These are phyloP conservation scores for Parapsyche elsis DNA, from an alignment of 1,140 invertebrate genomes.

Conservation along the genomic window DNA sequence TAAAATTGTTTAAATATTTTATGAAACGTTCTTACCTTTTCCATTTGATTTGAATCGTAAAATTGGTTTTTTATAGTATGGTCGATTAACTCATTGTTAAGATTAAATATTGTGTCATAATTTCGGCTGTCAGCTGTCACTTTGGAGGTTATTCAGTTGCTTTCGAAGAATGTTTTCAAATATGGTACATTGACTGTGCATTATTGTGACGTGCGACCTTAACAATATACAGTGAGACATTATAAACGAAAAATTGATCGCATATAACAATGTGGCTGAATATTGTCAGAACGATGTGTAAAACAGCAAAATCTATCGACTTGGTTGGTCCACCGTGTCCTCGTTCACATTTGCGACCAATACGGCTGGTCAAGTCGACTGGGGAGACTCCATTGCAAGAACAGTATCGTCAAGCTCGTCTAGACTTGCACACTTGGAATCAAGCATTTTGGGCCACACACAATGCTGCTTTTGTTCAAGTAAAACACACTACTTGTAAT, in stretches of 20 bases:
- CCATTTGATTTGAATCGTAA: too few relatives aligned
- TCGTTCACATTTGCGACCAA: constrained; percentile 79
- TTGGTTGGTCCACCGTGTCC: constrained; percentile 83
- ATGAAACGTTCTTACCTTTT: too few relatives aligned
- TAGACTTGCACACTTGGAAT: constrained; percentile 82
- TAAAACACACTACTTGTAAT: neutral
- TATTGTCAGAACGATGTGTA: neutral
- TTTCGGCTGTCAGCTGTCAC: too few relatives aligned
- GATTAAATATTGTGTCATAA: too few relatives aligned
- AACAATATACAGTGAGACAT: too few relatives aligned
- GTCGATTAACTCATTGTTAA: too few relatives aligned
- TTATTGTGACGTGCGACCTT: too few relatives aligned
- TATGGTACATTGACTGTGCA: too few relatives aligned
- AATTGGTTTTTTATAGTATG: too few relatives aligned
- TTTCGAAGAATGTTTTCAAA: too few relatives aligned
- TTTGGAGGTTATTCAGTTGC: too few relatives aligned
- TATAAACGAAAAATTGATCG: neutral
- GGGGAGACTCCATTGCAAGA: constrained; percentile 76
- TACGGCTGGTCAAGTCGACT: constrained; percentile 72
- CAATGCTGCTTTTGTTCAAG: constrained; percentile 64
- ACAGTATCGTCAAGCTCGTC: constrained; percentile 71
- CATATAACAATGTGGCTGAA: neutral
- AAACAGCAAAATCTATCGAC: constrained; percentile 45
- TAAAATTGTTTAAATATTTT: too few relatives aligned
- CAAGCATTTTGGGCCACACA: constrained; percentile 83